A percentile compares a stretch with the other conserved stretches of the same genome.
Evolutionary conservation across 64 coral and sea anemone species (phyloP).

Genomic region (Montipora capricornis): DNA sequence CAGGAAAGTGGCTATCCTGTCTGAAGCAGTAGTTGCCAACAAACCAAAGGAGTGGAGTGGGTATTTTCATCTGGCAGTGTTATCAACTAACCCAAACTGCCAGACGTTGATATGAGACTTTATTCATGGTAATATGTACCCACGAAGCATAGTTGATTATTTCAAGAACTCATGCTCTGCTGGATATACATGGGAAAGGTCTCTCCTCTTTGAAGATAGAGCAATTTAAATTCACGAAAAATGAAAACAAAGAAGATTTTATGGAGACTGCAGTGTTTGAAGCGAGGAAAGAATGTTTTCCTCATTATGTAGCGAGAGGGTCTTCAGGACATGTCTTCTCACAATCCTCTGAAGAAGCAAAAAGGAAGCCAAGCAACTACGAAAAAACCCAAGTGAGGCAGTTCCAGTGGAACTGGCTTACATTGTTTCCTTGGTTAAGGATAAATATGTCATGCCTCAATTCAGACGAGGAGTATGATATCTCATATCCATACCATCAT

Average conservation of each 20-base stretch:
- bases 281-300: too few relatives aligned
- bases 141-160: not conserved
- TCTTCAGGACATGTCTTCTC: too few relatives aligned
- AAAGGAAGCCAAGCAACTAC: not conserved
- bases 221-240: not conserved
- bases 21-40: not conserved
- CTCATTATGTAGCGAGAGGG: too few relatives aligned
- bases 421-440: constrained; percentile 2
- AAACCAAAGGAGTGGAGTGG: constrained; percentile 20
- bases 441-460: not conserved
- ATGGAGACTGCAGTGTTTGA: too few relatives aligned
- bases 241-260: not conserved
- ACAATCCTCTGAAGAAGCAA: too few relatives aligned
- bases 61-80: not conserved
- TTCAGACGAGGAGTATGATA: not conserved
- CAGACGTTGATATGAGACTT: not conserved
- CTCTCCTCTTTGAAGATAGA: too few relatives aligned
- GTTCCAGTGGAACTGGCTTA: constrained; percentile 32
- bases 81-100: not conserved
- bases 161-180: too few relatives aligned
- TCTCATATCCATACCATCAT: constrained; percentile 2
- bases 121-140: constrained; percentile 10
- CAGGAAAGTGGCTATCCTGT: constrained; percentile 3
- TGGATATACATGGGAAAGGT: too few relatives aligned
- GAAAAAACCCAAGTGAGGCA: not conserved